A percentile compares a stretch with the other conserved stretches of the same genome.
Evolutionary conservation across 2,113 vertebrate species (phyloP).

Genomic region (Grallaria varia): DNA sequence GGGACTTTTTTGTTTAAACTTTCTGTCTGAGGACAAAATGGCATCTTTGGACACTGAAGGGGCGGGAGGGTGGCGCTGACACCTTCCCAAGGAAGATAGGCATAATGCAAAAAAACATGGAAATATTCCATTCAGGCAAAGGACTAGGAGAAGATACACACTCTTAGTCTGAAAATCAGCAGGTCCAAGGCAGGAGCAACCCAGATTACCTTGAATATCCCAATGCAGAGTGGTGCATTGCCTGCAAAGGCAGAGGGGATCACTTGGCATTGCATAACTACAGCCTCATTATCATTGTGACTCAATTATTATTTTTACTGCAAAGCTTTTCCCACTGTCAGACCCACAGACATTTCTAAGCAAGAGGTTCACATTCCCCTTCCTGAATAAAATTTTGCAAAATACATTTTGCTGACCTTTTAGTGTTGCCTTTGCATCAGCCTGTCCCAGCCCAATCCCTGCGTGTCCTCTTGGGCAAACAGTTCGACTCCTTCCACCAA

Average conservation of each 20-base stretch:
- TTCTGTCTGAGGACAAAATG: background rate
- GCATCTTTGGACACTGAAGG: background rate
- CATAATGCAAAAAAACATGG: background rate
- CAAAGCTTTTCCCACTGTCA: background rate
- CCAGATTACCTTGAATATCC: background rate
- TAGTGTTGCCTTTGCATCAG: background rate
- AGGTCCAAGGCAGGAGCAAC: background rate
- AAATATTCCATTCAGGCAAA: background rate
- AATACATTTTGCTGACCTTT: background rate
- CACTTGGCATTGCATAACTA: background rate
- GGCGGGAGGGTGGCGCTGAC: background rate
- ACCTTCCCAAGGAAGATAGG: background rate
- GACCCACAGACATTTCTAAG: background rate
- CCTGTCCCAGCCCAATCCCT: background rate
- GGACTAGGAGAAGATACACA: background rate
- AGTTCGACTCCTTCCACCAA: background rate
- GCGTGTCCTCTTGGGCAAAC: background rate
- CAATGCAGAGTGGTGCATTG: background rate
- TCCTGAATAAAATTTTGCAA: background rate
- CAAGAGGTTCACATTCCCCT: background rate
- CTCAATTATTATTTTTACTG: slow-evolving; percentile 12
- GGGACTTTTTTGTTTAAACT: background rate
- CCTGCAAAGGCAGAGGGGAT: background rate
- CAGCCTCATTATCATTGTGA: background rate
- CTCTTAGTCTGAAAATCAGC: background rate